A percentile compares a stretch with the other conserved stretches of the same genome.
Evolutionary conservation across 2,888 invertebrate genomes (phyloP).

Genomic region (Willowsia nigromaculata): DNA sequence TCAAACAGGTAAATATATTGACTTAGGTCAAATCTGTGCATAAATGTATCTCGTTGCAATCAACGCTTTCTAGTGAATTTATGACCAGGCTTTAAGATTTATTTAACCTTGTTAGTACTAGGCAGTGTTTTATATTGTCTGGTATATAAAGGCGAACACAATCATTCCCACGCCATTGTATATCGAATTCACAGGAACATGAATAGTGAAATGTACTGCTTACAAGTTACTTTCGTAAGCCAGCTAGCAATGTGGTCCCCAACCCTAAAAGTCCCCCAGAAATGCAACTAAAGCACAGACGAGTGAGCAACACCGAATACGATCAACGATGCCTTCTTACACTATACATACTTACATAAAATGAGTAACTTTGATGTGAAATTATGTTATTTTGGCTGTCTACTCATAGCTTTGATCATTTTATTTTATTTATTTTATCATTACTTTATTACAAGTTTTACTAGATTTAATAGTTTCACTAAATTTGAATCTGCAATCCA

Average conservation of each 20-base stretch:
- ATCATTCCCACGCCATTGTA: slow-evolving; percentile 66
- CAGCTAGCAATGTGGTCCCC: background rate
- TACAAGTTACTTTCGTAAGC: too few species aligned
- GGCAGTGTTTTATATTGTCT: background rate
- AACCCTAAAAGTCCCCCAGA: background rate
- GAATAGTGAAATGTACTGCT: too few species aligned
- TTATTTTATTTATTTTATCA: too few species aligned
- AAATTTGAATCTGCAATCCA: too few species aligned
- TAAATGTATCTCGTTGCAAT: background rate
- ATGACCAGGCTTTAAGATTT: slow-evolving; percentile 67
- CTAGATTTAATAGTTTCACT: too few species aligned
- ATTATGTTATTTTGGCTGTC: slow-evolving; percentile 41
- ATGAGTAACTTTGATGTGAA: slow-evolving; percentile 4
- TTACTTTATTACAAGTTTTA: too few species aligned
- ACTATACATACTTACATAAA: background rate
- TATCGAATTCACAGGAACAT: background rate
- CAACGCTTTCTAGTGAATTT: slow-evolving; percentile 33
- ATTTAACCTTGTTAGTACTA: slow-evolving; percentile 68
- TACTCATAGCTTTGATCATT: slow-evolving; percentile 60
- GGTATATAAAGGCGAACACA: slow-evolving; percentile 42
- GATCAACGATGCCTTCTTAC: background rate
- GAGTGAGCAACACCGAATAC: background rate
- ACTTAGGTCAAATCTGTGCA: too few species aligned
- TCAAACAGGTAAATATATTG: too few species aligned
- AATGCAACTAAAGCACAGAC: background rate